Evolutionary conservation across 2,113 vertebrate species (phyloP), one percentile per base, ranked within the genome.

Genomic region (Andinoacara biseriatus): DNA sequence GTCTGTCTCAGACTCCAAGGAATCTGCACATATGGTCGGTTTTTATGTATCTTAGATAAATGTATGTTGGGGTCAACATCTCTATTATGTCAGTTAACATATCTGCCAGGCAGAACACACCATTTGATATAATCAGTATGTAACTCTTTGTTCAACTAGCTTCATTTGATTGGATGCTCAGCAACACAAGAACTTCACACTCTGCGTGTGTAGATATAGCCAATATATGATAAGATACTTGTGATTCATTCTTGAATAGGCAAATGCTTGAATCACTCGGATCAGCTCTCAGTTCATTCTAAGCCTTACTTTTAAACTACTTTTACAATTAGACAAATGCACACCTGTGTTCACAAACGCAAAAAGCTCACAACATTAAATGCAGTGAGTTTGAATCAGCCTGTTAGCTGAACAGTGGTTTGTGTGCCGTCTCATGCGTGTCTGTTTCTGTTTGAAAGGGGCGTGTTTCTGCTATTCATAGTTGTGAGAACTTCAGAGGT

Each of bases 381-480:
- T 14, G 6, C 26, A 72, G 7, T 57, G 43, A 10, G 14, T 80
- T 74, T 60, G 43, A 13, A 63, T 82, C 14, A 56, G 67, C 46
- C 74, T 57, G 58, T 58, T 29, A 1, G 6, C 33, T 78, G 77
- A 54, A 8, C 54, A 49, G 74, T 76, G 84, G 79, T 63, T 15
- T 4, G 22, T 4, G 35, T 5, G 20, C 35, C 9, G 81, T 80
- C 60, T 85, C 80, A 38, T 81, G 60, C 61, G 80, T 83, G 78
- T 85, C 84, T 92, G 88, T 91, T 87, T 87, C 83, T 93, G 80
- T 92, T 91, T 84, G 80, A 81, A 84, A 62, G 90, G 92, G 92
- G 92, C 78, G 90, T 89, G 89, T 88, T 35, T 83, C 80, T 91
- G 88, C 94, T 95, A 94, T 95, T 93, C 92, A 93, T 94, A 95